These are phyloP conservation scores for Dascillus cervinus DNA, from an alignment of 2,888 invertebrate species.

Conservation along the genomic window DNA sequence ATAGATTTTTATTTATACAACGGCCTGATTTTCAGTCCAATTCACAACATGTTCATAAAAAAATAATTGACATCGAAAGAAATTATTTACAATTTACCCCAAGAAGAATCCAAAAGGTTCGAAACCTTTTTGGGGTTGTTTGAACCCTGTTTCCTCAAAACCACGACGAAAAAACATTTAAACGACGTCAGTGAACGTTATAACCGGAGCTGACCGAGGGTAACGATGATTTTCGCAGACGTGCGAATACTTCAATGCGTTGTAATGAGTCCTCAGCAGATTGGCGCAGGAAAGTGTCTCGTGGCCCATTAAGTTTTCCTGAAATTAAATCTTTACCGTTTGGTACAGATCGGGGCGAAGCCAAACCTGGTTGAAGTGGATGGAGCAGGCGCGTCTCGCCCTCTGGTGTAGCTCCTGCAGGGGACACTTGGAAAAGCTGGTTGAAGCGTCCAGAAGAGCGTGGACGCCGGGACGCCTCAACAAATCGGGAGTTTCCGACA, in stretches of 20 bases:
- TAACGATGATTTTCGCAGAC: slow-evolving; percentile 8
- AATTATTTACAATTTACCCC: too few species aligned
- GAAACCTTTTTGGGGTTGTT: too few species aligned
- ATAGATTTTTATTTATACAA: too few species aligned
- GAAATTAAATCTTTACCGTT: too few species aligned
- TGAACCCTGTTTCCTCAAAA: too few species aligned
- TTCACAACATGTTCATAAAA: too few species aligned
- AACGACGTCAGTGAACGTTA: slow-evolving; percentile 18
- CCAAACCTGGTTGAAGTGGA: slow-evolving; percentile 32
- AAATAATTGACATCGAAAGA: too few species aligned
- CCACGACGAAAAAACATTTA: too few species aligned
- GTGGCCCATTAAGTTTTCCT: slow-evolving; percentile 13
- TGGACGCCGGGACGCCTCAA: slow-evolving; percentile 39
- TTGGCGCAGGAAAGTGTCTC: slow-evolving; percentile 13
- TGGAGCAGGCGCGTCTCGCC: slow-evolving; percentile 36
- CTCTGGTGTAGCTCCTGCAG: slow-evolving; percentile 39
- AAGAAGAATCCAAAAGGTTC: too few species aligned
- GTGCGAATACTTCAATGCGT: slow-evolving; percentile 5
- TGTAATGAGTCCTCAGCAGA: slow-evolving; percentile 12
- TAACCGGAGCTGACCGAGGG: slow-evolving; percentile 19
- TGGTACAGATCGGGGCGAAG: too few species aligned
- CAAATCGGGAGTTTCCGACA: slow-evolving; percentile 46
- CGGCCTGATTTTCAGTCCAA: too few species aligned
- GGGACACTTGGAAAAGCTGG: slow-evolving; percentile 31
- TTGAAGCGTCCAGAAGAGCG: slow-evolving; percentile 15